Base-by-base conservation (phyloP, 2,113 vertebrate species). In the Hemicordylus capensis region DNA sequence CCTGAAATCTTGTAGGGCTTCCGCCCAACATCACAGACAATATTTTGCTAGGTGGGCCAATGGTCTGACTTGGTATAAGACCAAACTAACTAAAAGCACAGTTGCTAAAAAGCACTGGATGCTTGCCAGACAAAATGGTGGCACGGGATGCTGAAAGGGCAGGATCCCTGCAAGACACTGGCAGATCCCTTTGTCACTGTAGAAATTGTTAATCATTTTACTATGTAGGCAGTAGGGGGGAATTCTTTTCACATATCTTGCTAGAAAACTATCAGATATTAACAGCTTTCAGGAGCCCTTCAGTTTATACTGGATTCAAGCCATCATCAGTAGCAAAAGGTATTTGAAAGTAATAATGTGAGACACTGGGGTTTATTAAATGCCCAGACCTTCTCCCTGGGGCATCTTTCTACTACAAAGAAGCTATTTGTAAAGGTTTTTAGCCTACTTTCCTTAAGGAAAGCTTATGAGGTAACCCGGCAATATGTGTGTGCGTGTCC, bases 231-330 rank as follows among this genome's bases (percentile, higher is more conserved):
- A 34, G 56, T 24, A 63, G 61, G 28, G 22, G 44, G 72, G 26
- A 56, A 4, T 63, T 4, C 0, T 0, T 80, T 88, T 85, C 51
- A 37, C 17, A 24, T 3, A 59, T 2, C 6, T 26, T 86, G 64
- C 24, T 8, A 28, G 56, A 51, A 9, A 28, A 70, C 70, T 88
- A 51, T 86, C 78, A 46, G n/a, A 0, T 81, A 64, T 54, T 19
- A 73, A 89, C 46, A 73, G 70, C 63, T 88, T 84, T 90, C 81
- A 82, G 73, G 74, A 51, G 0, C 73, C 64, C 72, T 85, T 76
- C 80, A 86, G 0, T 72, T 72, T 17, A 0, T 6, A 31, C 34
- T 88, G 51, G 77, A 0, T 3, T 66, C 28, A 54, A 82, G 9
- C 44, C 80, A 72, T 51, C 78, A 0, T 12, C 69, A 59, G 63